Percentiles rank a stretch among this genome's conserved stretches.
Conservation (phyloP, 1,140 invertebrate genomes). For the Calosoma granatense region DNA sequence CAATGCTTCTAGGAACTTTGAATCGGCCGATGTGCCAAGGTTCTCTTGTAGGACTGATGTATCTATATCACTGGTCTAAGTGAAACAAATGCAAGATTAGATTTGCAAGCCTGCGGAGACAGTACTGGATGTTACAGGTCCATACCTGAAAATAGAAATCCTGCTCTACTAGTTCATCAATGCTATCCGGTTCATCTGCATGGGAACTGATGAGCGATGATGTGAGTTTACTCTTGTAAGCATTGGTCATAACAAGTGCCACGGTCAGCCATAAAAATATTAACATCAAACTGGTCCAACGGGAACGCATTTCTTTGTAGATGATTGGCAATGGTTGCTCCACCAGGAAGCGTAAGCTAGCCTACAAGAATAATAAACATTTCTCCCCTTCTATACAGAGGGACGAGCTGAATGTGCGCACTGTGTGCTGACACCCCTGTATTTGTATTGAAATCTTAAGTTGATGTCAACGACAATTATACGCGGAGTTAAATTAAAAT, state of each 20-base stretch:
- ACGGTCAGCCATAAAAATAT: neutral
- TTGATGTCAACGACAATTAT: too few species aligned
- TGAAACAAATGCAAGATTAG: neutral
- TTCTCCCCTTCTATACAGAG: neutral
- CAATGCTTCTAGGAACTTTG: neutral
- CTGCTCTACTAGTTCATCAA: neutral
- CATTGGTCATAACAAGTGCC: neutral
- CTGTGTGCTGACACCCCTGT: too few species aligned
- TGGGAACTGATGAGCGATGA: neutral
- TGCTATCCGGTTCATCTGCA: neutral
- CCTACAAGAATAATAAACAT: neutral
- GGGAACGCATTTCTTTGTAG: neutral
- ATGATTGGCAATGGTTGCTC: neutral
- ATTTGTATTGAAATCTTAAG: too few species aligned
- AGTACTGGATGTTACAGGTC: too few species aligned
- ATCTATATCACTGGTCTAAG: neutral
- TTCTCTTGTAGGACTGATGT: neutral
- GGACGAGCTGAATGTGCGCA: too few species aligned
- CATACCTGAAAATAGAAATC: neutral
- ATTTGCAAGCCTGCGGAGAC: too few species aligned
- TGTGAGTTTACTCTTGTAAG: slow-evolving; percentile 6
- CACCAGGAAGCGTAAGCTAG: neutral
- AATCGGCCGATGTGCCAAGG: neutral
- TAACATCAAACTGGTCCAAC: neutral
- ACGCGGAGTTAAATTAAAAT: too few species aligned